Evolutionary conservation across 2,888 invertebrate species (phyloP).

Genomic region (Drosophila meridionalis): DNA sequence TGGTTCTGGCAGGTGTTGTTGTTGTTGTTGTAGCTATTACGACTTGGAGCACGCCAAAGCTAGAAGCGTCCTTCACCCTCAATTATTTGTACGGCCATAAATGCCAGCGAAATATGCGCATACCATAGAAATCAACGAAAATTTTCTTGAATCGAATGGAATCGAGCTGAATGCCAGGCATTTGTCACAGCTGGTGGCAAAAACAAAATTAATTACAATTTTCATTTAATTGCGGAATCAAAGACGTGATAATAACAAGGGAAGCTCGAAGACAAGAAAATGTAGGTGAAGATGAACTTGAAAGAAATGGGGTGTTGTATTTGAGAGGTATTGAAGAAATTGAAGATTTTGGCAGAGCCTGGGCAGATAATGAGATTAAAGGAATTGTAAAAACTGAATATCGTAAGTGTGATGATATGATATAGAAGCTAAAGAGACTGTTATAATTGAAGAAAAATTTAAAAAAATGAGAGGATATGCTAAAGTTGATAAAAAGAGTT

Average conservation of each 20-base stretch:
- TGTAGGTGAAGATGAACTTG: background rate
- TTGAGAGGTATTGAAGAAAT: background rate
- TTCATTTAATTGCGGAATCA: background rate
- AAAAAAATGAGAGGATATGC: background rate
- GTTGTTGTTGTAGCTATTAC: slow-evolving; percentile 33
- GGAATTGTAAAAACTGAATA: background rate
- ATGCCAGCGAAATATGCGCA: slow-evolving; percentile 62
- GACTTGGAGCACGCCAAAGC: slow-evolving; percentile 66
- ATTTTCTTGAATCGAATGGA: background rate
- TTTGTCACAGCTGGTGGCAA: slow-evolving; percentile 32
- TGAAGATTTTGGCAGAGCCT: background rate
- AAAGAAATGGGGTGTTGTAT: background rate
- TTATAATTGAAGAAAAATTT: background rate
- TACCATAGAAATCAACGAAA: slow-evolving; percentile 40
- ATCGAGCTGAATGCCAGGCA: slow-evolving; percentile 19
- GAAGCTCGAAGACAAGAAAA: background rate
- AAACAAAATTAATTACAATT: slow-evolving; percentile 8
- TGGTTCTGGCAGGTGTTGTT: slow-evolving; percentile 14
- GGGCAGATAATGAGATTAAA: background rate
- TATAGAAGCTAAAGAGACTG: background rate
- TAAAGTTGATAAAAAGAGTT: background rate
- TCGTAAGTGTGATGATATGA: background rate
- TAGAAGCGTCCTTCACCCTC: slow-evolving; percentile 75
- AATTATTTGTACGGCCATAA: slow-evolving; percentile 58
- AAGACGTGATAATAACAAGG: background rate